These are phyloP conservation scores for Aurelia coerulea DNA, from an alignment of 30 jellyfish, hydroid and myxozoan species.

Conservation along the genomic window DNA sequence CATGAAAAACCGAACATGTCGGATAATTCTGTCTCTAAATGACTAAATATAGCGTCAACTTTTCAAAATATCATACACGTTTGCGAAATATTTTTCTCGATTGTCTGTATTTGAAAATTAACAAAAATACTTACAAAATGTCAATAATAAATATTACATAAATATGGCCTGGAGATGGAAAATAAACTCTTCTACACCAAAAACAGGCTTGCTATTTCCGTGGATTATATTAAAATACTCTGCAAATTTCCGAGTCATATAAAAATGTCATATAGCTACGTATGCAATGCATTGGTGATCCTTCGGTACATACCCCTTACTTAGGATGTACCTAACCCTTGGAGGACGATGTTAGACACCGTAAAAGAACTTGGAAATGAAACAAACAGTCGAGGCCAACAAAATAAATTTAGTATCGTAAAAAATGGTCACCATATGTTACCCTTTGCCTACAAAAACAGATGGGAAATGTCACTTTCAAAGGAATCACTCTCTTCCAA, in stretches of 20 bases:
- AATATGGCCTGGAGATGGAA: constrained; percentile 85
- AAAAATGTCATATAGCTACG: constrained; percentile 42
- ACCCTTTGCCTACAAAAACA: too few relatives aligned
- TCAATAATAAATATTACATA: constrained; percentile 86
- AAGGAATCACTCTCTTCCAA: too few relatives aligned
- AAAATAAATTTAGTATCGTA: too few relatives aligned
- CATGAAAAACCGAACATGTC: constrained; percentile 53
- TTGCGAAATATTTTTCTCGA: constrained; percentile 67
- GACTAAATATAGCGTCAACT: constrained; percentile 72
- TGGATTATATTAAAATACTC: constrained; percentile 89
- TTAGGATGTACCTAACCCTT: too few relatives aligned
- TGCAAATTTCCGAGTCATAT: constrained; percentile 59
- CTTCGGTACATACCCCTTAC: too few relatives aligned
- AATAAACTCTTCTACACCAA: constrained; percentile 87
- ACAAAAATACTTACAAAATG: constrained; percentile 85
- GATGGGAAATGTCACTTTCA: too few relatives aligned
- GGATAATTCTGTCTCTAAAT: constrained; percentile 43
- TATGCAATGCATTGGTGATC: constrained; percentile 42
- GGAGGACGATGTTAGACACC: constrained; percentile 55
- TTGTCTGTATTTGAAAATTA: constrained; percentile 75
- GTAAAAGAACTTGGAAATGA: neutral
- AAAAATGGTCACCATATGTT: too few relatives aligned
- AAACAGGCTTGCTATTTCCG: constrained; percentile 69
- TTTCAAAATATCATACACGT: constrained; percentile 72
- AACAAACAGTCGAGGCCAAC: neutral